Conservation (phyloP, 2,113 vertebrate genomes). For the Seriola dumerili region DNA sequence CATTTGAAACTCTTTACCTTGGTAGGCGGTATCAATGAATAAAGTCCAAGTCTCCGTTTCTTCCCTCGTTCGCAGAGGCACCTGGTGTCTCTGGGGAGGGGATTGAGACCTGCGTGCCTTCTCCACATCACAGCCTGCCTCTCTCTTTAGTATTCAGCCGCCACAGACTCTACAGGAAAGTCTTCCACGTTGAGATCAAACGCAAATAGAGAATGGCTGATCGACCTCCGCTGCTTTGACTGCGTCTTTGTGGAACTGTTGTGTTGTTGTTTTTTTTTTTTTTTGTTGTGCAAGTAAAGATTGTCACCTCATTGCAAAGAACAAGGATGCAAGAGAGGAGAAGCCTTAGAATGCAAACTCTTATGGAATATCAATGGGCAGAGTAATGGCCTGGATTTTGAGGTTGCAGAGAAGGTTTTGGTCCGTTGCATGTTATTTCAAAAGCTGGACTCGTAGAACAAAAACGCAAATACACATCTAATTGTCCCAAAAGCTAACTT, state of each 20-base stretch:
- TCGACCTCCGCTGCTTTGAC: constrained; percentile 63
- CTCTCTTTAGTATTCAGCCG: constrained; percentile 75
- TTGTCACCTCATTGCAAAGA: constrained; percentile 57
- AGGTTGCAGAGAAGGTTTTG: constrained; percentile 37
- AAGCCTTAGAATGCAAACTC: constrained; percentile 60
- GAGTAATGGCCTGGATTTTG: constrained; percentile 61
- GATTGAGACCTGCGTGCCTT: constrained; percentile 70
- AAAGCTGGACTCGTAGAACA: constrained; percentile 23
- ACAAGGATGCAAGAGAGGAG: constrained; percentile 51
- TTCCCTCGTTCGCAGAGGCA: constrained; percentile 61
- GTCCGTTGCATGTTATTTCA: constrained; percentile 50
- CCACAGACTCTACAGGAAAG: constrained; percentile 64
- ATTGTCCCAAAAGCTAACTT: constrained; percentile 33
- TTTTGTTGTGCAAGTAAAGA: constrained; percentile 52
- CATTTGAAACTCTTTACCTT: constrained; percentile 85
- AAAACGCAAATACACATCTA: constrained; percentile 42
- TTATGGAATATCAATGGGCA: constrained; percentile 66
- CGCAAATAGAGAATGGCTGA: constrained; percentile 69
- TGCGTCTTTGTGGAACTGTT: constrained; percentile 48
- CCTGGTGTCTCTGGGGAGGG: constrained; percentile 72
- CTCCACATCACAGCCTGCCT: constrained; percentile 63
- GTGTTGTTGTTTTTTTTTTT: constrained; percentile 25
- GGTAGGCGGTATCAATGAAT: constrained; percentile 82
- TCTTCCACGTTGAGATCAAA: constrained; percentile 66
- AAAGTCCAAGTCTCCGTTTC: constrained; percentile 74